Evolutionary conservation across 2,113 vertebrate species (phyloP).

Genomic region (Megatriorchis doriae): DNA sequence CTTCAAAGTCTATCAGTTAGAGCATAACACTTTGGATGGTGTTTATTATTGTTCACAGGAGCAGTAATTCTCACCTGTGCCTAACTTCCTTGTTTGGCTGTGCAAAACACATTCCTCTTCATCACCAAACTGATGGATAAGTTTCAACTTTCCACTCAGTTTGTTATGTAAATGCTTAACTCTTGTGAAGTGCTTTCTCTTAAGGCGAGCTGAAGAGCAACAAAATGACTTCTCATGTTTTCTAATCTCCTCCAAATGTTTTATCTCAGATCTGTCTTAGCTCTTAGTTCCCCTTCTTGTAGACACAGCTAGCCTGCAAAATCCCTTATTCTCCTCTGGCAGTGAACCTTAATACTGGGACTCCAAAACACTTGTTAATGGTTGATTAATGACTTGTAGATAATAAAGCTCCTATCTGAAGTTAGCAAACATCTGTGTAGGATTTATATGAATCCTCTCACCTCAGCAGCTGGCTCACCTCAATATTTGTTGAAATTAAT

Average conservation of each 20-base stretch:
- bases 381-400: conserved; percentile 58
- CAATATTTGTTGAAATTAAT: conserved; percentile 58
- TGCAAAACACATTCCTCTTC: conserved; percentile 29
- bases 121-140: conserved; percentile 24
- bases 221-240: conserved; percentile 28
- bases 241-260: conserved; percentile 44
- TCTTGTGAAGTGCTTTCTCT: conserved; percentile 22
- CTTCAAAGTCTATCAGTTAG: not conserved
- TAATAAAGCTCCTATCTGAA: conserved; percentile 56
- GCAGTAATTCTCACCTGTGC: conserved; percentile 10
- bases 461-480: conserved; percentile 53
- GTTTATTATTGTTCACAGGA: not conserved
- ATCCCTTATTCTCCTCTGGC: conserved; percentile 25
- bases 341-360: conserved; percentile 13
- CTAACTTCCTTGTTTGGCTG: conserved; percentile 2
- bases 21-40: not conserved
- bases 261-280: conserved; percentile 28
- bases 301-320: conserved; percentile 18
- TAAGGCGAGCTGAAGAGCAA: not conserved
- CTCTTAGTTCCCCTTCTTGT: not conserved
- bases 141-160: not conserved
- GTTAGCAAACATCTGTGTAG: conserved; percentile 42
- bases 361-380: conserved; percentile 40
- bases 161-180: conserved; percentile 41
- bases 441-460: conserved; percentile 64